Conservation (phyloP, 2,113 vertebrate species). For the Entomyzon cyanotis region DNA sequence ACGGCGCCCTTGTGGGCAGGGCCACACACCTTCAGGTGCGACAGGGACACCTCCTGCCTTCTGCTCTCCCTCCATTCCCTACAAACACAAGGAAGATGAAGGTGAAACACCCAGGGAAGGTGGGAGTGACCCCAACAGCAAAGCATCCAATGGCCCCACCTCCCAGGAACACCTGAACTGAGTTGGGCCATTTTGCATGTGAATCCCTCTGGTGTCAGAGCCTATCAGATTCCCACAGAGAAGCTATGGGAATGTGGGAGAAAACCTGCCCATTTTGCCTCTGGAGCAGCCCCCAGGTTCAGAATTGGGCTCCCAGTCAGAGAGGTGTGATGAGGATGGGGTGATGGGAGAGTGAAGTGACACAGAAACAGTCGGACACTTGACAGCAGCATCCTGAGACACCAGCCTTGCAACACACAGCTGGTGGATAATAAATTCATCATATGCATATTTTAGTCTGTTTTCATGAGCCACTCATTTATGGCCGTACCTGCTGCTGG, state of each 20-base stretch:
- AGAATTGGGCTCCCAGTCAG: background rate
- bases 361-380: background rate
- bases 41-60: fast-evolving
- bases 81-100: background rate
- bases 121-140: background rate
- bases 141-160: background rate
- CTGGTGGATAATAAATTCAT: background rate
- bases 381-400: background rate
- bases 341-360: background rate
- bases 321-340: fast-evolving
- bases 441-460: background rate
- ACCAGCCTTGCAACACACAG: background rate
- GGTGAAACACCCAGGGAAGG: background rate
- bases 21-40: background rate
- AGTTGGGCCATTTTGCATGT: fast-evolving
- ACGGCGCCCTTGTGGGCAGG: background rate
- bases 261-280: background rate
- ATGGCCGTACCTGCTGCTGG: background rate
- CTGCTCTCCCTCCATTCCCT: background rate
- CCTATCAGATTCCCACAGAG: background rate
- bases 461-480: background rate
- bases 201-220: background rate
- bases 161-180: background rate
- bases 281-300: background rate
- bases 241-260: background rate